Base-by-base conservation (phyloP, 2,113 vertebrate genomes). In the Sorex fumeus region DNA sequence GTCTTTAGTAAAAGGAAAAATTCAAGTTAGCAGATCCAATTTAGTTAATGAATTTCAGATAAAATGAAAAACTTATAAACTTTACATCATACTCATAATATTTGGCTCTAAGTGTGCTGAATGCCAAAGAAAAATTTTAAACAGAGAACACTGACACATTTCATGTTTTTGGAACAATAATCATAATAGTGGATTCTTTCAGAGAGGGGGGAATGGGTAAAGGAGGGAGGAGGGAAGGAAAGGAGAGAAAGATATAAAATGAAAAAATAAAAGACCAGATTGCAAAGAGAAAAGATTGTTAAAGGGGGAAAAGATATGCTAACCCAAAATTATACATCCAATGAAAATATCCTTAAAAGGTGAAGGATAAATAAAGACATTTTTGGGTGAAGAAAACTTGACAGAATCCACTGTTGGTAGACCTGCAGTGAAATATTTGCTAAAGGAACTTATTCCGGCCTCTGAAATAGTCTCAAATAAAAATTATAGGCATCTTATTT, bases 61-160 rank as follows among this genome's bases (percentile, higher is more conserved):
- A 90, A 57, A 30, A 6, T 27, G 40, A 69, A 69, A 64, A n/a
- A n/a, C 6, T 74, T 75, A 27, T 43, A 50, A 53, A 36, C 19
- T 75, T 64, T 36, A 76, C 21, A 83, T 74, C 69, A 67, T 67
- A 13, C 27, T 53, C 70, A 90, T 53, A n/a, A 67, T 8, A 67
- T 50, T 5, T 53, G 53, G 53, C 53, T 43, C 9, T 70, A 21
- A 69, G 16, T 62, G 21, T 64, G 16, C 23, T 47, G 11, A 81
- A 74, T 45, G 47, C 4, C 21, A 45, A 64, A 67, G 2, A 83
- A 32, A 32, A 50, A 9, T 19, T 67, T 16, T 27, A 84, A 90
- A 43, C 30, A 66, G 70, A 82, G n/a, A 74, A 90, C 74, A 90
- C 47, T 70, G 62, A 43, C 87, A 88, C 5, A 57, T 43, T 69